Conservation (phyloP, 2,888 invertebrate genomes). For the Drosophila glabriapex region DNA sequence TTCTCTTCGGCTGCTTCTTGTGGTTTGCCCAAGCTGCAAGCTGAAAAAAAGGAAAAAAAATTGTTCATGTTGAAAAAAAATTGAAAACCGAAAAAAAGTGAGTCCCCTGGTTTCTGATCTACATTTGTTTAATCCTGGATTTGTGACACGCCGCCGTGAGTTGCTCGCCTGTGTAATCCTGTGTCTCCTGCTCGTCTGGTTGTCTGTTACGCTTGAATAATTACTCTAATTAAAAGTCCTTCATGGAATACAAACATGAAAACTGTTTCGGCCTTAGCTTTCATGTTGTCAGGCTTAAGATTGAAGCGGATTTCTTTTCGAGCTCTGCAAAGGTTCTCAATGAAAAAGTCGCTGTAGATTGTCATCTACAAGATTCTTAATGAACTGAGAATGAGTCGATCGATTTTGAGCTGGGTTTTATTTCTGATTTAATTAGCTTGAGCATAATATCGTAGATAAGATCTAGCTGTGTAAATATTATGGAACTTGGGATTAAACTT, state of each 20-base stretch:
- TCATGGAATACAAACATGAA: conserved; percentile 1
- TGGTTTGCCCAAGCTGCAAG: conserved; percentile 71
- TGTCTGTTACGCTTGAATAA: conserved; percentile 70
- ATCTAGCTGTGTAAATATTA: conserved; percentile 1
- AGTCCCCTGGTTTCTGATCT: conserved; percentile 54
- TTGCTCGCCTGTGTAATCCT: conserved; percentile 37
- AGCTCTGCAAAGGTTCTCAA: conserved; percentile 13
- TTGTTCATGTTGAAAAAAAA: conserved; percentile 13
- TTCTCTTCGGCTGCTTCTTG: conserved; percentile 44
- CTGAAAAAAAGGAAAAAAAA: conserved; percentile 24
- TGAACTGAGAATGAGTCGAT: conserved; percentile 30
- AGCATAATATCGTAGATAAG: neutral
- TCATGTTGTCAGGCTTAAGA: conserved; percentile 48
- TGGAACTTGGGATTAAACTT: neutral
- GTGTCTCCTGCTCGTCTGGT: conserved; percentile 23
- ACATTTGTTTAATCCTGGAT: conserved; percentile 77
- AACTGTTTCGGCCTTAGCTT: conserved; percentile 58
- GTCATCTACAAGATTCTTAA: conserved; percentile 30
- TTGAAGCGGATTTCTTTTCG: conserved; percentile 59
- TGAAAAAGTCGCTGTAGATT: conserved; percentile 28
- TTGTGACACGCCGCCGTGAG: conserved; percentile 66
- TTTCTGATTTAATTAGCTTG: conserved; percentile 28
- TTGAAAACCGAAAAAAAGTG: conserved; percentile 32
- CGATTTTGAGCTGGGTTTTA: conserved; percentile 9
- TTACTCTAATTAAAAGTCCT: conserved; percentile 76